Evolutionary conservation across 2,113 vertebrate species (phyloP).

Genomic region (Clarias batrachus): DNA sequence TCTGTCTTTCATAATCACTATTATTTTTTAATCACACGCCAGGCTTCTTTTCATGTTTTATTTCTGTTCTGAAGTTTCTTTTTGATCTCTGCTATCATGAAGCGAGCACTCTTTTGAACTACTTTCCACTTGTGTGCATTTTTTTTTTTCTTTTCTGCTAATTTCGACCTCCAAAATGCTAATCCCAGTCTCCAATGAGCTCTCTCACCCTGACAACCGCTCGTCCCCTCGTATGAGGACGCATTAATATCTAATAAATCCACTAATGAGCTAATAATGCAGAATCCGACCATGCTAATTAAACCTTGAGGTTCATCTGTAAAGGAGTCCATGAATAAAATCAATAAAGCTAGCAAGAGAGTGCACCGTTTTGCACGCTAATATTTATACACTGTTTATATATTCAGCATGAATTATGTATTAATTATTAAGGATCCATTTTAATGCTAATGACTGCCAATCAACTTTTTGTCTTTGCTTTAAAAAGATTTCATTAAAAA

Average conservation of each 20-base stretch:
- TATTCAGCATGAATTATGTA: constrained; percentile 44
- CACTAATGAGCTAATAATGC: constrained; percentile 62
- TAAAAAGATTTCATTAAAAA: not conserved
- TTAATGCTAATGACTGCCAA: constrained; percentile 50
- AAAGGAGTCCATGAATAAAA: constrained; percentile 65
- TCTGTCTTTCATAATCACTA: not conserved
- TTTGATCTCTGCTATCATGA: not conserved
- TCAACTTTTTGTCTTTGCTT: constrained; percentile 25
- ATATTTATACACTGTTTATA: constrained; percentile 25
- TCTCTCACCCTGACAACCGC: constrained; percentile 48
- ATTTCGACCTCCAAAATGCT: constrained; percentile 50
- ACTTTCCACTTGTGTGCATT: not conserved
- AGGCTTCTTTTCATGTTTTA: not conserved
- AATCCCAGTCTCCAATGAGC: constrained; percentile 58
- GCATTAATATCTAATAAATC: constrained; percentile 48
- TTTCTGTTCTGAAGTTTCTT: not conserved
- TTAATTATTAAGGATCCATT: constrained; percentile 14
- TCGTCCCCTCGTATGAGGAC: constrained; percentile 43
- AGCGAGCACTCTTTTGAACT: not conserved
- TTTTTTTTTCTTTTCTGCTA: not conserved
- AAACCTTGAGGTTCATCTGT: constrained; percentile 61
- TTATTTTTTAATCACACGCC: not conserved
- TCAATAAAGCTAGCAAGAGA: constrained; percentile 60
- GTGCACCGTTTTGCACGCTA: constrained; percentile 44
- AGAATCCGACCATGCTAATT: constrained; percentile 65